These are phyloP conservation scores for Epinotia ramella DNA, from an alignment of 2,888 invertebrate species.

Conservation along the genomic window DNA sequence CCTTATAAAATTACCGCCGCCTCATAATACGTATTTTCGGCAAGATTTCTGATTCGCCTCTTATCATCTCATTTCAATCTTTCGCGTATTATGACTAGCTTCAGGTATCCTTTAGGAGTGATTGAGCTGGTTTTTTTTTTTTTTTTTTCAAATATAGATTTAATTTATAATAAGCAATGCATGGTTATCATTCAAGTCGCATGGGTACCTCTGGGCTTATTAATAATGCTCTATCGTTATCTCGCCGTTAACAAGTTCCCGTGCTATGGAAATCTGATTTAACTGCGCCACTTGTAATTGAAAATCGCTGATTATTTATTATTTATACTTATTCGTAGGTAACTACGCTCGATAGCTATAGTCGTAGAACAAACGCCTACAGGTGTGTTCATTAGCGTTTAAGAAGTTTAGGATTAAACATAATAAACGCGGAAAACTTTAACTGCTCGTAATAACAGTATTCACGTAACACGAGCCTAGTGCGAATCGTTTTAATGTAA, in stretches of 20 bases:
- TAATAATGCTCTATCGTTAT: slow-evolving; percentile 52
- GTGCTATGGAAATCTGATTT: slow-evolving; percentile 57
- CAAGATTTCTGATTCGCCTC: slow-evolving; percentile 78
- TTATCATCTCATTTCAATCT: slow-evolving; percentile 83
- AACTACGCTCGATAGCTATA: slow-evolving; percentile 54
- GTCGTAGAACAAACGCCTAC: slow-evolving; percentile 38
- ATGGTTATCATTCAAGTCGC: slow-evolving; percentile 49
- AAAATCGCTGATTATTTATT: slow-evolving; percentile 59
- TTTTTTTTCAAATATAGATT: slow-evolving; percentile 46
- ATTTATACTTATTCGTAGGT: slow-evolving; percentile 53
- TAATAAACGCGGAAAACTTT: slow-evolving; percentile 46
- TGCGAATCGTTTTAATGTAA: slow-evolving; percentile 60
- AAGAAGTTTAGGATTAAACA: slow-evolving; percentile 20
- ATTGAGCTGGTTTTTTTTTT: slow-evolving; percentile 52
- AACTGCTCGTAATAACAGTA: slow-evolving; percentile 55
- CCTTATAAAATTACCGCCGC: slow-evolving; percentile 80
- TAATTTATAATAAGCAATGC: slow-evolving; percentile 47
- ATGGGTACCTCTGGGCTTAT: slow-evolving; percentile 52
- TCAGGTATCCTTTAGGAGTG: slow-evolving; percentile 65
- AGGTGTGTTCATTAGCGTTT: slow-evolving; percentile 38
- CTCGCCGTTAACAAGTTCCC: slow-evolving; percentile 57
- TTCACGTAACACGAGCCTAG: slow-evolving; percentile 54
- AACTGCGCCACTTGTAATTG: slow-evolving; percentile 59
- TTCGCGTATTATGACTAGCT: slow-evolving; percentile 78
- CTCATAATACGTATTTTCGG: slow-evolving; percentile 80